phyloP scores from a whole-genome alignment of 2,888 invertebrate species.

The Cerceris ruficornis region DNA sequence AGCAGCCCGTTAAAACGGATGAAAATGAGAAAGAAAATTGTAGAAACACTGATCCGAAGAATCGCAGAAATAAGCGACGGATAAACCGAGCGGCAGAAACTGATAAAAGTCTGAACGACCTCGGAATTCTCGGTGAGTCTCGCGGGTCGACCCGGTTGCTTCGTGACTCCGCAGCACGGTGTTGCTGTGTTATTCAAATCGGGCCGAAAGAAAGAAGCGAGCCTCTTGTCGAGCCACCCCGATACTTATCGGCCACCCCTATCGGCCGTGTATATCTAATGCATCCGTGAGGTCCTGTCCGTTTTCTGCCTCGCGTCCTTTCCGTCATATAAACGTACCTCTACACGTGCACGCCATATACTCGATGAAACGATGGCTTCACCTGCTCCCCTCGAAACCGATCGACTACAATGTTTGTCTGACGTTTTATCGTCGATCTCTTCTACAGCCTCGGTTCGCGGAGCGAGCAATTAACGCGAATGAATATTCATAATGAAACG shows the following conservation, averaged over 20 bases:
- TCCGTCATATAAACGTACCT: background rate
- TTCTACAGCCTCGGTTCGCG: no score
- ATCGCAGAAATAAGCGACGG: background rate
- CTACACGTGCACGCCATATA: background rate
- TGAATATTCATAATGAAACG: no score
- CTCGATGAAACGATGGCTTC: background rate
- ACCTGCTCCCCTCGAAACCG: slow-evolving; percentile 1
- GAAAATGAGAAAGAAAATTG: no score
- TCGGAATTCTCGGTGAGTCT: slow-evolving; percentile 48
- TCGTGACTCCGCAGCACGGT: slow-evolving; percentile 36
- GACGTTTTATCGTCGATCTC: no score
- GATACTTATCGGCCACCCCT: slow-evolving; percentile 68
- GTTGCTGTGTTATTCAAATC: slow-evolving; percentile 71
- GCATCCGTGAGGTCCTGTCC: slow-evolving; percentile 60
- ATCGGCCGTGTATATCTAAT: slow-evolving; percentile 75
- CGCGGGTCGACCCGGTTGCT: slow-evolving; percentile 37
- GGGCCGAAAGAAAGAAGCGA: slow-evolving; percentile 27
- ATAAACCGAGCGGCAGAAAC: no score
- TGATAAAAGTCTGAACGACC: slow-evolving; percentile 26
- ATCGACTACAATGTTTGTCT: background rate
- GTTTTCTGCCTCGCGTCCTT: slow-evolving; percentile 17
- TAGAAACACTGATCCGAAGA: no score
- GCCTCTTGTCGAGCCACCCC: slow-evolving; percentile 59
- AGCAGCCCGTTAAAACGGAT: no score
- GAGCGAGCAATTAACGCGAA: no score